phyloP scores from a whole-genome alignment of 2,888 invertebrate genomes.

The Galerucella pusilla region DNA sequence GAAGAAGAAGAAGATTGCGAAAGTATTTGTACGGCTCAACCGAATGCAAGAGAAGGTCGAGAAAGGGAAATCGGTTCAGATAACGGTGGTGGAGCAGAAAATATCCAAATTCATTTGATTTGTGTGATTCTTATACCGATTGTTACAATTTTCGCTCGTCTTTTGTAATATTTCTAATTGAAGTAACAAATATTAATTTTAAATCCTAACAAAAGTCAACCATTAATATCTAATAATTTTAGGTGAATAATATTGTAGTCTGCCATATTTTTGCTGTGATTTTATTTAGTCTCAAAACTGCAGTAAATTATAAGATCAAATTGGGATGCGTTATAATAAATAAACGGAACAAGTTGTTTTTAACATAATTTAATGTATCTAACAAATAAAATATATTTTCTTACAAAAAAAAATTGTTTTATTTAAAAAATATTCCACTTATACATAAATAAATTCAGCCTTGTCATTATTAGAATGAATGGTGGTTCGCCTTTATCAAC shows the following conservation, averaged over 20 bases:
- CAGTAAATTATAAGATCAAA: too few relatives aligned
- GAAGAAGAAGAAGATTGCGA: slow-evolving; percentile 74
- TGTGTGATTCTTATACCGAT: slow-evolving; percentile 7
- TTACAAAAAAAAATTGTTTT: neutral
- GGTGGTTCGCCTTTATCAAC: too few relatives aligned
- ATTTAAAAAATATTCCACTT: neutral
- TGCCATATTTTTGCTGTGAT: slow-evolving; percentile 15
- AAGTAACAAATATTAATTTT: too few relatives aligned
- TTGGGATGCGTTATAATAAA: neutral
- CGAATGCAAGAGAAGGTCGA: slow-evolving; percentile 64
- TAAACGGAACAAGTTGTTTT: neutral
- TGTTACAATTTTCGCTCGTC: too few relatives aligned
- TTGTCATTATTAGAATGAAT: too few relatives aligned
- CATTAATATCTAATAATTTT: neutral
- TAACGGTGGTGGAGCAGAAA: slow-evolving; percentile 36
- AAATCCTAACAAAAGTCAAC: too few relatives aligned
- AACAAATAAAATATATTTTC: neutral
- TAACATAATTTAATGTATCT: neutral
- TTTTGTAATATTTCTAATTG: too few relatives aligned
- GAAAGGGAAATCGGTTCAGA: slow-evolving; percentile 23
- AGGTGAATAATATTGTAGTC: neutral
- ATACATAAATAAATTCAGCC: too few relatives aligned
- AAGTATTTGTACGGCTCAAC: slow-evolving; percentile 64
- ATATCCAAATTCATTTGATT: slow-evolving; percentile 25
- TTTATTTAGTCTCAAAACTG: neutral